A percentile compares a stretch with the other conserved stretches of the same genome.
phyloP scores from a whole-genome alignment of 2,888 invertebrate genomes.

The Cosmia pyralina region DNA sequence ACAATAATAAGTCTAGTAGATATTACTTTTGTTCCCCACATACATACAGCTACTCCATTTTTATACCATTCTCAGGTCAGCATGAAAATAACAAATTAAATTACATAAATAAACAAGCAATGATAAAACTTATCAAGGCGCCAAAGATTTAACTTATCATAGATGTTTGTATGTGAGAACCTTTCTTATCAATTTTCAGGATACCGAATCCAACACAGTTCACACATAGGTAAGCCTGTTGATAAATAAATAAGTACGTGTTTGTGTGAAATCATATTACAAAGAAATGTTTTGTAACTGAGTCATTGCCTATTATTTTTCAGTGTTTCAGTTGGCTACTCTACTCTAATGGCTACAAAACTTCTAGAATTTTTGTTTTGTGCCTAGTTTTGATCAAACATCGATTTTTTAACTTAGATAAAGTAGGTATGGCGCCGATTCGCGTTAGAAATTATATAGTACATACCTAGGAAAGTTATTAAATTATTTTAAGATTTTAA shows the following conservation, averaged over 20 bases:
- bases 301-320: conserved; percentile 22
- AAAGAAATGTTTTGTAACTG: conserved; percentile 33
- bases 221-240: conserved; percentile 43
- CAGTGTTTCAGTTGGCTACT: neutral
- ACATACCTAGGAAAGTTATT: neutral
- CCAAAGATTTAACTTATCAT: conserved; percentile 81
- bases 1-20: neutral
- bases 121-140: conserved; percentile 74
- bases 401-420: conserved; percentile 11
- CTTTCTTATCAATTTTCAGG: conserved; percentile 77
- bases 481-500: neutral
- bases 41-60: neutral
- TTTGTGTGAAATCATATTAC: conserved; percentile 31
- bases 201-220: conserved; percentile 69
- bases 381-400: conserved; percentile 7
- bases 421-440: neutral
- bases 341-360: neutral
- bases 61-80: conserved; percentile 17
- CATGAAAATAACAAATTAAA: conserved; percentile 51
- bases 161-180: conserved; percentile 73
- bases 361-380: neutral
- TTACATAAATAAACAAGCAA: conserved; percentile 65
- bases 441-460: neutral
- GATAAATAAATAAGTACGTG: conserved; percentile 47
- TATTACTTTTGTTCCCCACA: neutral